Conservation (phyloP, 1,140 invertebrate species). For the Cepaea nemoralis region DNA sequence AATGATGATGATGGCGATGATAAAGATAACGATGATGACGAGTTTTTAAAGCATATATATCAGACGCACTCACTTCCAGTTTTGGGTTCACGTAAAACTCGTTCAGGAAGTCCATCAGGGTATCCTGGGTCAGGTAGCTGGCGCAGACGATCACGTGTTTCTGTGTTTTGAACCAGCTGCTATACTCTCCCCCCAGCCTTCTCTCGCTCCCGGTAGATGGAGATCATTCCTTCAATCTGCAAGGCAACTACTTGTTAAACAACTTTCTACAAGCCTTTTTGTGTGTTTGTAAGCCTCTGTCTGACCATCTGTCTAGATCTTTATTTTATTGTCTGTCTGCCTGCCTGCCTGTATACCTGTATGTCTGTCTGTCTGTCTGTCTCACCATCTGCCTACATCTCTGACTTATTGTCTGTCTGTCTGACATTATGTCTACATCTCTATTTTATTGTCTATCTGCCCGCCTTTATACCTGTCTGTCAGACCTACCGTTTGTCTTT, state of each 20-base stretch:
- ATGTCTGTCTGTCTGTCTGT: neutral
- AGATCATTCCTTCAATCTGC: conserved; percentile 93
- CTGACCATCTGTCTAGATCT: neutral
- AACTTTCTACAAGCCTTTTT: neutral
- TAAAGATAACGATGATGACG: no score
- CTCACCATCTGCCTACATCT: neutral
- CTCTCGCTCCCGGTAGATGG: conserved; percentile 84
- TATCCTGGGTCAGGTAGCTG: conserved; percentile 93
- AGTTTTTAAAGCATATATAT: no score
- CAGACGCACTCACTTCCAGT: conserved; percentile 80
- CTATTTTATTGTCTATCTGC: no score
- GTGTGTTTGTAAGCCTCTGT: no score
- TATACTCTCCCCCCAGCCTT: conserved; percentile 92
- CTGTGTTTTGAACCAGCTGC: conserved; percentile 80
- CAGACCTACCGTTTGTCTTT: no score
- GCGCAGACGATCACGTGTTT: conserved; percentile 98
- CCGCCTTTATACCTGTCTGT: no score
- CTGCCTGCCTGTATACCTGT: neutral
- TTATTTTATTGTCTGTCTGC: neutral
- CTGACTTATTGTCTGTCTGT: neutral
- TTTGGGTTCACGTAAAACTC: conserved; percentile 98
- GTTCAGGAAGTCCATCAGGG: conserved; percentile 98
- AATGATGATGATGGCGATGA: neutral
- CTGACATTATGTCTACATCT: no score
- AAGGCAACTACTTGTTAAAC: neutral